phyloP scores from a whole-genome alignment of 1,140 invertebrate species.

The Zaprionus lachaisei region DNA sequence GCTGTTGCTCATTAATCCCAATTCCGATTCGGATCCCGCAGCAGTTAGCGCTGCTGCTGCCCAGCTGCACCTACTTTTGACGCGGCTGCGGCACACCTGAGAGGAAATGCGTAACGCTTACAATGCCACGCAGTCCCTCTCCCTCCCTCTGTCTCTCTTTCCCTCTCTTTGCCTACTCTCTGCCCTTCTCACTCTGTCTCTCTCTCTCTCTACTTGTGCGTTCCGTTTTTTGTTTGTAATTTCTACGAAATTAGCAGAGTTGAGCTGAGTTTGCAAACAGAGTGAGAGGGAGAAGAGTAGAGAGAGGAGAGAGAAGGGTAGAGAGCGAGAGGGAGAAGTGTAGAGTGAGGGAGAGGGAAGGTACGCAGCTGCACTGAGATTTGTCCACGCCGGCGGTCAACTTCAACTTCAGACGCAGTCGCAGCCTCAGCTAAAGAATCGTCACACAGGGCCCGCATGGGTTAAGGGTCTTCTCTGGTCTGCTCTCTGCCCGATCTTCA shows the following conservation, averaged over 20 bases:
- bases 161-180: not conserved
- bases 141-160: not conserved
- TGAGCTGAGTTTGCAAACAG: slow-evolving; percentile 50
- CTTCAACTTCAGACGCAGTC: slow-evolving; percentile 4
- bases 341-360: not conserved
- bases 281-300: not conserved
- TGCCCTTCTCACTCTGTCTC: not conserved
- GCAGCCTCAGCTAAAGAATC: slow-evolving; percentile 10
- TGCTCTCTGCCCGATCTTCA: not conserved
- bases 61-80: slow-evolving; percentile 76
- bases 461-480: not conserved
- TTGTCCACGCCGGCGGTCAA: slow-evolving; percentile 77
- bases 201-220: not conserved
- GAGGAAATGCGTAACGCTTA: slow-evolving; percentile 76
- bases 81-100: slow-evolving; percentile 62
- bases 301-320: not conserved
- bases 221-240: slow-evolving; percentile 46
- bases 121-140: slow-evolving; percentile 26
- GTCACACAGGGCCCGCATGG: not conserved
- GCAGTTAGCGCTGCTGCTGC: slow-evolving; percentile 9
- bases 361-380: slow-evolving; percentile 54
- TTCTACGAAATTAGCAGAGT: slow-evolving; percentile 66
- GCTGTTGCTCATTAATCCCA: slow-evolving; percentile 78
- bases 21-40: slow-evolving; percentile 45
- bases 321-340: not conserved